Percentiles rank a stretch among this genome's conserved stretches.
Conservation (phyloP, 1,140 invertebrate genomes). For the Ooceraea biroi region DNA sequence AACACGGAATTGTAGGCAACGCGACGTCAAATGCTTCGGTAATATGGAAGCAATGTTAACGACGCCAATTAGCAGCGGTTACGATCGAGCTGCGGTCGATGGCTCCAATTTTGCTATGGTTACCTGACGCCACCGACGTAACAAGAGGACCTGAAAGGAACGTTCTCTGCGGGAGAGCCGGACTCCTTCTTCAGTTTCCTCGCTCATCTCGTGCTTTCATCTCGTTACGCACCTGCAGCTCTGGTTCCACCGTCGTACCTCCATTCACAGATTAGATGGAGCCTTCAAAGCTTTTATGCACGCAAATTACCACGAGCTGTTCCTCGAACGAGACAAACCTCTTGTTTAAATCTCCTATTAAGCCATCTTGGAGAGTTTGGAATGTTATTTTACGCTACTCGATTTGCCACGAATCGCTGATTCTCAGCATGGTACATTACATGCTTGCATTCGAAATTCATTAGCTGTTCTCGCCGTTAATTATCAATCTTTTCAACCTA, state of each 20-base stretch:
- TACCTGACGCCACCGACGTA: constrained; percentile 56
- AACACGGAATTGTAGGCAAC: neutral
- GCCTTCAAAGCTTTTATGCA: constrained; percentile 38
- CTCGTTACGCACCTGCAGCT: constrained; percentile 6
- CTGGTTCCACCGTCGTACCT: neutral
- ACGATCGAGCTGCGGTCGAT: constrained; percentile 57
- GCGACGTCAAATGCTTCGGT: neutral
- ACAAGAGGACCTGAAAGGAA: constrained; percentile 32
- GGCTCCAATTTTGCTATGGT: constrained; percentile 63
- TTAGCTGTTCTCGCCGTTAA: constrained; percentile 5
- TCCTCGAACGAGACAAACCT: constrained; percentile 56
- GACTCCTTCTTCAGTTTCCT: no score
- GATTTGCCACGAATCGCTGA: neutral
- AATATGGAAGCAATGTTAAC: constrained; percentile 28
- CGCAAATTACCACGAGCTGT: constrained; percentile 51
- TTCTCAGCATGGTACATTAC: neutral
- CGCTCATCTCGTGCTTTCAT: neutral
- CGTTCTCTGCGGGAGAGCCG: constrained; percentile 13
- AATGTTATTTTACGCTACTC: constrained; percentile 18
- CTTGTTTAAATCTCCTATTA: constrained; percentile 62
- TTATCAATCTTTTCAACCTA: neutral
- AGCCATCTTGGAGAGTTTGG: constrained; percentile 1
- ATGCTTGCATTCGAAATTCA: constrained; percentile 45
- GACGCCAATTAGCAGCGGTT: constrained; percentile 62
- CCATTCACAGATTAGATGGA: constrained; percentile 48